Conservation (phyloP, 2,888 invertebrate species). For the Patella caerulea region DNA sequence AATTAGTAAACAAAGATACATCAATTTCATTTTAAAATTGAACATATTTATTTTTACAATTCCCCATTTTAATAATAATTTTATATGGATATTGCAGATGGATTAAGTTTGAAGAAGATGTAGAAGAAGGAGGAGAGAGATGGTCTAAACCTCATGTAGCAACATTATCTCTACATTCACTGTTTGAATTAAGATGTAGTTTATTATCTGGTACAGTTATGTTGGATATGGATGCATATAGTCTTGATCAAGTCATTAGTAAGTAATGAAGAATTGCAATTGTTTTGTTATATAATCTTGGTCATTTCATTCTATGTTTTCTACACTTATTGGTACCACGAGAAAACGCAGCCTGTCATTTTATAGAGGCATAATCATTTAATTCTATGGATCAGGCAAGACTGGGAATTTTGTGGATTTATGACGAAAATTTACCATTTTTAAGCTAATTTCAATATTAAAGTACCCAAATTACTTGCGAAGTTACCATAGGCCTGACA, state of each 20-base stretch:
- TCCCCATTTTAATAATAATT: background rate
- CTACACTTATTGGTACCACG: too few species aligned
- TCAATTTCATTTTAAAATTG: background rate
- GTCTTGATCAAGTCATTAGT: conserved; percentile 77
- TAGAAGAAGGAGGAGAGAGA: conserved; percentile 98
- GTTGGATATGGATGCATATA: conserved; percentile 92
- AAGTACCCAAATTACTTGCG: too few species aligned
- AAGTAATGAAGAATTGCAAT: conserved; percentile 20
- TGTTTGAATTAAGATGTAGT: conserved; percentile 94
- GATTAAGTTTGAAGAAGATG: conserved; percentile 81
- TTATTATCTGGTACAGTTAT: conserved; percentile 93
- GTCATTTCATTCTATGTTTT: too few species aligned
- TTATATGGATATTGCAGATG: conserved; percentile 65
- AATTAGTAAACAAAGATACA: background rate
- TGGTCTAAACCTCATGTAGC: conserved; percentile 97
- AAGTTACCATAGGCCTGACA: too few species aligned
- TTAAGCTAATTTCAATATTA: too few species aligned
- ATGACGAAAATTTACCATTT: too few species aligned
- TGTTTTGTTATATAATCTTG: too few species aligned
- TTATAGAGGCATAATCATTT: too few species aligned
- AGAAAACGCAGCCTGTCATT: too few species aligned
- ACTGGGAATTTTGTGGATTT: too few species aligned
- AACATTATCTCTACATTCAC: conserved; percentile 94
- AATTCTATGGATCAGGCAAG: too few species aligned
- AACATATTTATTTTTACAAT: too few species aligned